Conservation (phyloP, 2,888 invertebrate species). For the Aphodius granarius region DNA sequence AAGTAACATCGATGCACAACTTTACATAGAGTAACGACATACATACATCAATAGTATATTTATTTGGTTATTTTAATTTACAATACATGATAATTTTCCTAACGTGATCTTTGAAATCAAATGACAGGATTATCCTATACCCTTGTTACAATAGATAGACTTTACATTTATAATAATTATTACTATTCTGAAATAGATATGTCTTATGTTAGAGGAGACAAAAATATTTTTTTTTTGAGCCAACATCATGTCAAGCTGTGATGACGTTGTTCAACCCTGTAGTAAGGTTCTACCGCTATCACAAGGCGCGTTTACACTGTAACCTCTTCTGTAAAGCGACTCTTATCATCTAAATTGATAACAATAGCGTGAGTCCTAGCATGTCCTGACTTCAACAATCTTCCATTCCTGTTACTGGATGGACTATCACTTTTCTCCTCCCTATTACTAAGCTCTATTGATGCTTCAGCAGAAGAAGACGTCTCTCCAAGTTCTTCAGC, state of each 20-base stretch:
- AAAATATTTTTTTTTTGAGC: background rate
- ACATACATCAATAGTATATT: background rate
- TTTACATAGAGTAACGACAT: background rate
- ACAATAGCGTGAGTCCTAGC: slow-evolving; percentile 76
- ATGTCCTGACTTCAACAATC: slow-evolving; percentile 62
- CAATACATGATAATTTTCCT: background rate
- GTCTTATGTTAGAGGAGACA: background rate
- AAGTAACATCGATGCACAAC: background rate
- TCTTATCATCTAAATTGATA: slow-evolving; percentile 79
- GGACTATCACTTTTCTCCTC: slow-evolving; percentile 43
- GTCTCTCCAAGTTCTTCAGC: slow-evolving; percentile 34
- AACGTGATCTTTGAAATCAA: too few species aligned
- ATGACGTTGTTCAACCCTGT: background rate
- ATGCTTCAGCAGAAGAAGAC: slow-evolving; percentile 27
- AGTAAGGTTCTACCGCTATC: background rate
- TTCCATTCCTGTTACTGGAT: slow-evolving; percentile 45
- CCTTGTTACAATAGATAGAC: background rate
- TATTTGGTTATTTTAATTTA: background rate
- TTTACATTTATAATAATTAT: background rate
- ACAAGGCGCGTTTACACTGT: slow-evolving; percentile 60
- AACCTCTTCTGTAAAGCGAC: slow-evolving; percentile 79
- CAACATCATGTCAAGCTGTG: background rate
- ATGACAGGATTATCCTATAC: background rate
- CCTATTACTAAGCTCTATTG: slow-evolving; percentile 38
- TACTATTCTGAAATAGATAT: background rate